Conservation (phyloP, 2,888 invertebrate genomes). For the Eupithecia abbreviata region DNA sequence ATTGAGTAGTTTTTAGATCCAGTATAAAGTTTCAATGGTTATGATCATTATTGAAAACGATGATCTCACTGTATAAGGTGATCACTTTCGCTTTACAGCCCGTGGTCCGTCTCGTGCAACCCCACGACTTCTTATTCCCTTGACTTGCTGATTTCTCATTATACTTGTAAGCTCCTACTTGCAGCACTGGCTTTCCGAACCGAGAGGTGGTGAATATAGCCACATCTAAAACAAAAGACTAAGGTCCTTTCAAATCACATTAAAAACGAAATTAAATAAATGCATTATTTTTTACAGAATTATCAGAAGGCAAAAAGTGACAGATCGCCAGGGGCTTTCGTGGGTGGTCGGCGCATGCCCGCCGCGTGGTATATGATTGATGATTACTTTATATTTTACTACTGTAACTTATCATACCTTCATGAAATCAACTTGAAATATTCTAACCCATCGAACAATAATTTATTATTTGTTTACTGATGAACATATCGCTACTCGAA, state of each 20-base stretch:
- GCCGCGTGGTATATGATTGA: too few species aligned
- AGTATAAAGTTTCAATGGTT: conserved; percentile 34
- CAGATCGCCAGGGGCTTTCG: too few species aligned
- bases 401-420: too few species aligned
- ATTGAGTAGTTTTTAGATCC: not conserved
- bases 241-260: not conserved
- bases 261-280: not conserved
- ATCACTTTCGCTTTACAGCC: conserved; percentile 58
- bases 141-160: conserved; percentile 31
- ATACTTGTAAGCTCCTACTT: conserved; percentile 22
- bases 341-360: too few species aligned
- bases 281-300: not conserved
- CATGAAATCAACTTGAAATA: not conserved
- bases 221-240: conserved; percentile 19
- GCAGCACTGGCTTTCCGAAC: conserved; percentile 27
- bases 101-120: conserved; percentile 42
- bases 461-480: too few species aligned
- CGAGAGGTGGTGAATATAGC: conserved; percentile 44
- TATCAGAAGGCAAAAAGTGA: too few species aligned
- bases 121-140: conserved; percentile 51
- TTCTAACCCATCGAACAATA: too few species aligned
- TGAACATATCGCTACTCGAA: too few species aligned
- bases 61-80: conserved; percentile 49
- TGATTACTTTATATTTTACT: too few species aligned
- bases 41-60: conserved; percentile 44